Evolutionary conservation across 2,888 invertebrate genomes (phyloP).

Genomic region (Trachelus stipa): DNA sequence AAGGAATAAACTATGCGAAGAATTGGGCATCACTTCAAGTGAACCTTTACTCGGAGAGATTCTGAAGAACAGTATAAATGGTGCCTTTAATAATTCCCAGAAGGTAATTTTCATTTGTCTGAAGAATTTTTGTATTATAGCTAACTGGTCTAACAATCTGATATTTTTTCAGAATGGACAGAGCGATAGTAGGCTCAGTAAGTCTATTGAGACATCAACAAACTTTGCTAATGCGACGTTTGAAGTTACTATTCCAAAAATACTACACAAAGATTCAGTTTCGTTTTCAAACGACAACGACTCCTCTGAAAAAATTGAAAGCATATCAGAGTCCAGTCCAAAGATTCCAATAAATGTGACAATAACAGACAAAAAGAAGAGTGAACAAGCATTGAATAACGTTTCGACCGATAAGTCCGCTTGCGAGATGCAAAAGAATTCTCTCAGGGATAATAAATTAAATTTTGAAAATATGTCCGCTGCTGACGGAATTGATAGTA

Average conservation of each 20-base stretch:
- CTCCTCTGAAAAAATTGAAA: slow-evolving; percentile 52
- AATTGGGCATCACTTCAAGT: slow-evolving; percentile 59
- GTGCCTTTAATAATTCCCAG: slow-evolving; percentile 55
- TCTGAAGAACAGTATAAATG: slow-evolving; percentile 57
- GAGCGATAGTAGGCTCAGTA: slow-evolving; percentile 48
- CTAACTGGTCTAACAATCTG: not conserved
- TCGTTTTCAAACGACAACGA: slow-evolving; percentile 52
- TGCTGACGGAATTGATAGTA: slow-evolving; percentile 38
- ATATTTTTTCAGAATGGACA: slow-evolving; percentile 47
- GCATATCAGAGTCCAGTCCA: slow-evolving; percentile 45
- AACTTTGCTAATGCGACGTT: slow-evolving; percentile 59
- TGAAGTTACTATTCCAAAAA: slow-evolving; percentile 57
- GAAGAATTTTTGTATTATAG: not conserved
- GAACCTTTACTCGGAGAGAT: slow-evolving; percentile 63
- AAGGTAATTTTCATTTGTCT: slow-evolving; percentile 43
- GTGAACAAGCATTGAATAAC: slow-evolving; percentile 27
- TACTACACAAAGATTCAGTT: slow-evolving; percentile 48
- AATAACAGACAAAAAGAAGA: slow-evolving; percentile 57
- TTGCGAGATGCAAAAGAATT: slow-evolving; percentile 27
- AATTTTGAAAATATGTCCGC: slow-evolving; percentile 32
- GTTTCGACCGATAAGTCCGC: slow-evolving; percentile 27
- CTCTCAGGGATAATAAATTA: slow-evolving; percentile 43
- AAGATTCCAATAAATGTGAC: slow-evolving; percentile 60
- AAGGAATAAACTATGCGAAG: slow-evolving; percentile 66
- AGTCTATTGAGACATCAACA: slow-evolving; percentile 45